Evolutionary conservation across 2,888 invertebrate species (phyloP), one percentile per base, ranked within the genome.

Genomic region (Maniola hyperantus): DNA sequence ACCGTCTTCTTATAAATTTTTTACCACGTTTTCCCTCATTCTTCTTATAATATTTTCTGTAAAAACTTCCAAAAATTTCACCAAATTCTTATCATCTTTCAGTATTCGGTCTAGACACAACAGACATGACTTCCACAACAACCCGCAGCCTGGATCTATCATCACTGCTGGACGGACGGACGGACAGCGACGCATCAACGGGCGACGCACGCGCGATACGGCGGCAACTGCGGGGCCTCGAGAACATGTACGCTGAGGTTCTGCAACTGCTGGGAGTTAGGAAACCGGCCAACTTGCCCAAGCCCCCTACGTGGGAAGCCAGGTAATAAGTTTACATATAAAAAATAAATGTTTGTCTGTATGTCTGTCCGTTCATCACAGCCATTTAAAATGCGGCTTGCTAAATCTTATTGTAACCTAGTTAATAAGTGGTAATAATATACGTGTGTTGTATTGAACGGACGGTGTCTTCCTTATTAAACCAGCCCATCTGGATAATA

Each of bases 191-290:
- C 79, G 93, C 96, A 13, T 96, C 96, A 48, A 95, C 95, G 0
- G 95, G 95, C 2, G 96, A 97, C 81, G 96, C 96, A 1, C 92
- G 96, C 73, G 95, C 96, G 42, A 97, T 97, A 71, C 91, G 97
- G 33, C 94, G 96, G 70, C 97, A 97, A 81, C 89, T 97, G 44
- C 95, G 97, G 78, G 97, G 97, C 0, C 89, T 97, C 5, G 97
- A 97, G 91, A 95, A 94, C 74, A 97, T 97, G 97, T 97, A 97
- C 81, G 96, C 96, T 0, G 97, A 97, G 91, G 97, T 97, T 78
- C 75, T 93, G 71, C 91, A 93, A 72, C 84, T 93, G 73, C 77
- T 93, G 6, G 92, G 93, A 0, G 82, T 84, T 1, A 72, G 82
- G 71, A 78, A 80, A 67, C 82, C 83, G 2, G 71, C 78, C 4